Percentiles rank a stretch among this genome's conserved stretches.
These are phyloP conservation scores for Alcedo quadribrachys DNA, from an alignment of 2,797 vertebrate genomes.

Conservation along the genomic window DNA sequence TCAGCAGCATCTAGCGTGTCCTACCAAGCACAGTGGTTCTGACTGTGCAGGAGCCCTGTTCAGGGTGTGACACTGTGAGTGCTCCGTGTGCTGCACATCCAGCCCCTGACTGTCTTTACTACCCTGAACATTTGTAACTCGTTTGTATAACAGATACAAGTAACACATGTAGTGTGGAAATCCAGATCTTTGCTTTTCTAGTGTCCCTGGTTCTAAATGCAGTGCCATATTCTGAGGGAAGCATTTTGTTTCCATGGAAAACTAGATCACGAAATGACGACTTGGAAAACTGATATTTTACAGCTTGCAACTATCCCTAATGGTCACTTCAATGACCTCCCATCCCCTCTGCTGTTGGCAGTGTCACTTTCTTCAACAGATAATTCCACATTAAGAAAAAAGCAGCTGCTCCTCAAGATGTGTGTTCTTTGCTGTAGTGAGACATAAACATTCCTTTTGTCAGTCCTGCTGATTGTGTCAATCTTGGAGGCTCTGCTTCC, in stretches of 20 bases:
- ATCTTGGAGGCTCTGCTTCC: slow-evolving; percentile 14
- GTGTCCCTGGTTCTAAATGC: background rate
- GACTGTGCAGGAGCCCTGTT: background rate
- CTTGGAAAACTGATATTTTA: background rate
- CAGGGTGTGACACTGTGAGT: background rate
- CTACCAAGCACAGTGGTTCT: background rate
- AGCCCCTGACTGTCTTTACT: background rate
- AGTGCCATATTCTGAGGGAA: background rate
- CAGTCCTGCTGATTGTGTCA: slow-evolving; percentile 38
- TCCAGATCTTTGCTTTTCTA: background rate
- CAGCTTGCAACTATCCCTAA: background rate
- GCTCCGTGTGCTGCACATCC: background rate
- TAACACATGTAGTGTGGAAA: background rate
- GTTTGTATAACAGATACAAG: too few relatives aligned
- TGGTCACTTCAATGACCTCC: background rate
- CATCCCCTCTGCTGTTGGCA: background rate
- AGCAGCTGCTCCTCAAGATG: background rate
- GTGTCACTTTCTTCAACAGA: background rate
- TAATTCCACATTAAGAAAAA: background rate
- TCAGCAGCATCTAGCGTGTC: background rate
- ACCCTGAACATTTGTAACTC: background rate
- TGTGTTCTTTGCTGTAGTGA: background rate
- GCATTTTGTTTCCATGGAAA: background rate
- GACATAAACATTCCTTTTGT: slow-evolving; percentile 28
- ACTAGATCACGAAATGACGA: background rate